These are phyloP conservation scores for Fregata magnificens DNA, from an alignment of 2,113 vertebrate species.

Conservation along the genomic window DNA sequence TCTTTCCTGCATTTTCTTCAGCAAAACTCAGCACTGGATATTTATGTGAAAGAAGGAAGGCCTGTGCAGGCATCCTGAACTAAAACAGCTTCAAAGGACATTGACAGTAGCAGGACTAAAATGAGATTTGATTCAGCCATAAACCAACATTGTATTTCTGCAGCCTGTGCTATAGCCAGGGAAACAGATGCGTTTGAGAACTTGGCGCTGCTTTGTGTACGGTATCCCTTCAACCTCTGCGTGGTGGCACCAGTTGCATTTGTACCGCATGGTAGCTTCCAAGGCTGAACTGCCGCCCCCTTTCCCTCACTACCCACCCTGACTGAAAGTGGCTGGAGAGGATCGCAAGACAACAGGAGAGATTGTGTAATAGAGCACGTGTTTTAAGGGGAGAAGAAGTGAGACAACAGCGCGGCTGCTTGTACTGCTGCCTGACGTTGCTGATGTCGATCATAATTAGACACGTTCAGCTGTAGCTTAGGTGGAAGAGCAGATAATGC, in stretches of 20 bases:
- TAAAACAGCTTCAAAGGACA: not conserved
- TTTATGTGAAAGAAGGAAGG: not conserved
- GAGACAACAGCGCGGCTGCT: not conserved
- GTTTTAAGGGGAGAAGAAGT: not conserved
- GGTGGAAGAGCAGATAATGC: not conserved
- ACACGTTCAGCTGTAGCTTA: not conserved
- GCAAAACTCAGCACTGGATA: not conserved
- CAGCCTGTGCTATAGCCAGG: not conserved
- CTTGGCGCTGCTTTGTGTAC: accelerated
- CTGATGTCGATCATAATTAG: not conserved
- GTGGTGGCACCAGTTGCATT: not conserved
- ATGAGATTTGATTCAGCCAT: not conserved
- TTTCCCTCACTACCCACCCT: not conserved
- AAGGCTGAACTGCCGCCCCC: accelerated
- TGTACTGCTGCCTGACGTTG: not conserved
- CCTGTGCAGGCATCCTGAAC: not conserved
- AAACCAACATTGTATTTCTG: not conserved
- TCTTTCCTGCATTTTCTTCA: not conserved
- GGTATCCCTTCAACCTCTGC: not conserved
- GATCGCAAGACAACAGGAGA: not conserved
- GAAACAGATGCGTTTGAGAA: not conserved
- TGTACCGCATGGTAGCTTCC: not conserved
- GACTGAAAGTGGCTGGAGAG: not conserved
- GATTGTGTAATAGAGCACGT: accelerated
- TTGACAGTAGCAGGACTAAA: not conserved